Conservation (phyloP, 2,113 vertebrate genomes). For the Cettia cetti region DNA sequence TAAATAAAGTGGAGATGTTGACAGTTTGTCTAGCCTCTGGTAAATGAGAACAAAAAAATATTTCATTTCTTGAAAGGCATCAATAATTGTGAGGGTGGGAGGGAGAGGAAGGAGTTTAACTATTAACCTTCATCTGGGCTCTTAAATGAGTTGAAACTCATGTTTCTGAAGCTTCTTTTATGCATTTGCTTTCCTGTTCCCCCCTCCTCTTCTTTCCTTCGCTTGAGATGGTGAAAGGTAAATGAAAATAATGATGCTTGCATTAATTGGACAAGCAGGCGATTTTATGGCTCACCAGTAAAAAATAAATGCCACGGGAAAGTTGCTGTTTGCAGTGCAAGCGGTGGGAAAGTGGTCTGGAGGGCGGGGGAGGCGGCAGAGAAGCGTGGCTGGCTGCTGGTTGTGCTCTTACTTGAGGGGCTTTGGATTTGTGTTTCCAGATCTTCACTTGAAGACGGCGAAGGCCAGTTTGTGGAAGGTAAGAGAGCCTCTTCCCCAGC, state of each 20-base stretch:
- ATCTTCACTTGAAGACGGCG: conserved; percentile 7
- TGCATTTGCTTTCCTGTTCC: neutral
- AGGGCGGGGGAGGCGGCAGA: neutral
- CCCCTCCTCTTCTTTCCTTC: neutral
- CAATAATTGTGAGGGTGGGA: conserved; percentile 21
- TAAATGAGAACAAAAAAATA: conserved; percentile 52
- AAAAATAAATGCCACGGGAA: conserved; percentile 20
- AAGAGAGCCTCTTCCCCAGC: conserved; percentile 15
- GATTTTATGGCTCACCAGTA: conserved; percentile 21
- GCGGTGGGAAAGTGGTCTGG: neutral
- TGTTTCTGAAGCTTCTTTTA: neutral
- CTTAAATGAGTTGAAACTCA: conserved; percentile 14
- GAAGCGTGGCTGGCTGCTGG: neutral
- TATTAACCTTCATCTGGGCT: conserved; percentile 50
- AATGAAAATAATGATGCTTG: neutral
- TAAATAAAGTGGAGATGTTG: conserved; percentile 48
- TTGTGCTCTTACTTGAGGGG: neutral
- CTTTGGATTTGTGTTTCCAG: conserved; percentile 33
- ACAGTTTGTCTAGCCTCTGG: conserved; percentile 31
- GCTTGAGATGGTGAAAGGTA: conserved; percentile 22
- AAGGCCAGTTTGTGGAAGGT: conserved; percentile 47
- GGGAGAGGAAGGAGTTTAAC: conserved; percentile 51
- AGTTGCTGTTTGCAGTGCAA: neutral
- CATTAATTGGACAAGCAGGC: neutral
- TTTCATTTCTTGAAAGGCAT: conserved; percentile 53